Conservation (phyloP, 2,797 vertebrate genomes). For the Urosaurus nigricauda region DNA sequence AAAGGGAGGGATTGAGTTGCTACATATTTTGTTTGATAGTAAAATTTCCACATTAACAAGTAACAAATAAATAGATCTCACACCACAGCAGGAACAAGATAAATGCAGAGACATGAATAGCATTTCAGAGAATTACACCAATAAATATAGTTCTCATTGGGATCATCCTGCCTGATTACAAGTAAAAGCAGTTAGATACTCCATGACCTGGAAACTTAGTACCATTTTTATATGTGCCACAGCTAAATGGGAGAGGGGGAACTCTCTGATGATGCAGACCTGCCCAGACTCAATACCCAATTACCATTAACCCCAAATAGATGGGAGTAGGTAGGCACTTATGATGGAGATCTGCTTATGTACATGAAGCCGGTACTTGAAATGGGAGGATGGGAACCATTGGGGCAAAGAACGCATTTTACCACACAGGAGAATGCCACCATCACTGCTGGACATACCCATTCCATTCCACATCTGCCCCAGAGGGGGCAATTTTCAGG, state of each 20-base stretch:
- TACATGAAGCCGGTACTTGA: background rate
- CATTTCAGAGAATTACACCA: background rate
- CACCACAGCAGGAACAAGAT: background rate
- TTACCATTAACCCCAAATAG: no score
- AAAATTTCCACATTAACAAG: conserved; percentile 45
- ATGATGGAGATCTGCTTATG: background rate
- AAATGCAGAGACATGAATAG: background rate
- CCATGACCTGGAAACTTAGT: background rate
- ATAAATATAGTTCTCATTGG: background rate
- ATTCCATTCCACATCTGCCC: no score
- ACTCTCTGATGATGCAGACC: background rate
- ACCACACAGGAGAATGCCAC: no score
- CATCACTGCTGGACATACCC: no score
- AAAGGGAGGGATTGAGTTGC: conserved; percentile 39
- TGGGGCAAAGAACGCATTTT: no score
- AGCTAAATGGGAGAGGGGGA: background rate
- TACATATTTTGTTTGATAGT: conserved; percentile 45
- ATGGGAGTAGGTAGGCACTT: no score
- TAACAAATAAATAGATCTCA: conserved; percentile 36
- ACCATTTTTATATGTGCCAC: background rate
- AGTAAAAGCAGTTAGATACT: background rate
- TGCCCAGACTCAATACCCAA: background rate
- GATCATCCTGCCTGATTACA: conserved; percentile 16
- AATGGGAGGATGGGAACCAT: background rate
- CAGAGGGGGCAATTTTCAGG: no score